A percentile compares a stretch with the other conserved stretches of the same genome.
Evolutionary conservation across 2,113 vertebrate genomes (phyloP).

Genomic region (Ctenodactylus gundi): DNA sequence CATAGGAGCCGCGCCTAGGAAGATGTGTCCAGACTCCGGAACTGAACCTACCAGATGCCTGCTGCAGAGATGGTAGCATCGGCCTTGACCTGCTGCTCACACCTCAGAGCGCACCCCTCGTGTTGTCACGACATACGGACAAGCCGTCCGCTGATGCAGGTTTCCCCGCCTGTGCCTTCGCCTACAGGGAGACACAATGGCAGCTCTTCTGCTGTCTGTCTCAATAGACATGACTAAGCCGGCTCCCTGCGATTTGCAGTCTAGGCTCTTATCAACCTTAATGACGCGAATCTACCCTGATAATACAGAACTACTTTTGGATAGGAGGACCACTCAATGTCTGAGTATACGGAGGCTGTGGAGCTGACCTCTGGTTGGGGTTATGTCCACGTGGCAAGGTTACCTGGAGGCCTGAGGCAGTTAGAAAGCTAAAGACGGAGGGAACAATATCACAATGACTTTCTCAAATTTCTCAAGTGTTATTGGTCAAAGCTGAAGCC

Average conservation of each 20-base stretch:
- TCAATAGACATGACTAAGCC: conserved; percentile 33
- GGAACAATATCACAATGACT: not conserved
- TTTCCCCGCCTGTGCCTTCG: not conserved
- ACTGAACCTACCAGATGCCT: not conserved
- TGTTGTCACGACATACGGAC: not conserved
- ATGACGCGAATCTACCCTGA: not conserved
- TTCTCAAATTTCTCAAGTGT: conserved; percentile 37
- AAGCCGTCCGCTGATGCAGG: conserved; percentile 32
- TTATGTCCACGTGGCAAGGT: not conserved
- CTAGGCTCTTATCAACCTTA: conserved; percentile 2
- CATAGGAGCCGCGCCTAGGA: not conserved
- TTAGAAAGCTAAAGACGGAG: not conserved
- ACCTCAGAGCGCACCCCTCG: not conserved
- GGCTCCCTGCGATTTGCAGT: not conserved
- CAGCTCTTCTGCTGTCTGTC: not conserved
- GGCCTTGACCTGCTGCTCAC: not conserved
- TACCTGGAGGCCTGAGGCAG: not conserved
- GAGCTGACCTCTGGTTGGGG: not conserved
- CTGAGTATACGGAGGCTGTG: not conserved
- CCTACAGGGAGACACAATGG: not conserved
- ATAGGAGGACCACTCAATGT: not conserved
- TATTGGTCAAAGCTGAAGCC: conserved; percentile 61
- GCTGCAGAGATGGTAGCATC: not conserved
- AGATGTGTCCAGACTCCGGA: not conserved
- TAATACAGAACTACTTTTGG: not conserved